phyloP scores from a whole-genome alignment of 2,797 vertebrate genomes.

The Melanotaenia parkinsoni region DNA sequence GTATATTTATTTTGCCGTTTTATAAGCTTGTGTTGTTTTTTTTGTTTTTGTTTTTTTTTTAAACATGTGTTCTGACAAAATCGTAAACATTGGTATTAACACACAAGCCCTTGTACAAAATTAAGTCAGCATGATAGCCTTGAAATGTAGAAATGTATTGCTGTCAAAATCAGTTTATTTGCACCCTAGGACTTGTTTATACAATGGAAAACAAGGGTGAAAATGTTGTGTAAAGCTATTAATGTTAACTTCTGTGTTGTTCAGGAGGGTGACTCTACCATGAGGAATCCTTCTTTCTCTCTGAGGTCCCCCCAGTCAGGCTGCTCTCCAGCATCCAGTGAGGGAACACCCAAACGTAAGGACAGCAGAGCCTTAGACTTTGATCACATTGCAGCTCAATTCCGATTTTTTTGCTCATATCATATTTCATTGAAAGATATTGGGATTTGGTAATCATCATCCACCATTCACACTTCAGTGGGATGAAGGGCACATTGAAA shows the following conservation, averaged over 20 bases:
- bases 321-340: conserved; percentile 93
- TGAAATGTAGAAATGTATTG: not conserved
- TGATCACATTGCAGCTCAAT: too few relatives aligned
- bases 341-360: conserved; percentile 94
- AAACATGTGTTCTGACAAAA: not conserved
- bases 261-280: conserved; percentile 91
- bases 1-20: not conserved
- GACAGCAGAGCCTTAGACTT: not conserved
- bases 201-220: not conserved
- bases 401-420: too few relatives aligned
- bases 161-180: not conserved
- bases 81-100: not conserved
- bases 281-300: conserved; percentile 91
- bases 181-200: not conserved
- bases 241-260: conserved; percentile 32
- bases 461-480: too few relatives aligned
- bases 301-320: conserved; percentile 93
- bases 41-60: not conserved
- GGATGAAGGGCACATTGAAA: too few relatives aligned
- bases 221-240: conserved; percentile 12
- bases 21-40: not conserved
- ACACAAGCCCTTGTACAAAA: too few relatives aligned
- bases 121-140: too few relatives aligned
- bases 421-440: too few relatives aligned
- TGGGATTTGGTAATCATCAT: too few relatives aligned